Percentiles rank a stretch among this genome's conserved stretches.
These are phyloP conservation scores for Heliothis subflexa DNA, from an alignment of 1,140 invertebrate species.

Conservation along the genomic window DNA sequence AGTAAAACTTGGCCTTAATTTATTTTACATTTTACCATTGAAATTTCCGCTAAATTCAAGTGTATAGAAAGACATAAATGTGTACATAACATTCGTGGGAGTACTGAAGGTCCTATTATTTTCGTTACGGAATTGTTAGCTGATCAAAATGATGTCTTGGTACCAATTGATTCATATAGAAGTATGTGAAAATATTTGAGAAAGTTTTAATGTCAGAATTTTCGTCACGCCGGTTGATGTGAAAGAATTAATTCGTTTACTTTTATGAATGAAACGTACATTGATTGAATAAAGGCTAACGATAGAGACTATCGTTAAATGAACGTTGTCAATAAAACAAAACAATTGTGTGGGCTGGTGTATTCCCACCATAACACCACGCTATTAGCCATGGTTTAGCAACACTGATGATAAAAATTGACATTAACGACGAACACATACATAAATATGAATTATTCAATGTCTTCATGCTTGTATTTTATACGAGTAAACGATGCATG, in stretches of 20 bases:
- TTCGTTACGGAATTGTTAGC: conserved; percentile 29
- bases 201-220: conserved; percentile 41
- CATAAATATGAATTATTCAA: conserved; percentile 51
- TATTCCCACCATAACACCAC: conserved; percentile 52
- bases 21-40: background rate
- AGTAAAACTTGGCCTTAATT: conserved; percentile 5
- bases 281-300: conserved; percentile 43
- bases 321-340: conserved; percentile 49
- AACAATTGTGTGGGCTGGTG: conserved; percentile 12
- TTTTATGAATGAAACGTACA: conserved; percentile 43
- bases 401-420: conserved; percentile 57
- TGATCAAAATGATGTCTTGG: conserved; percentile 42
- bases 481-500: conserved; percentile 54
- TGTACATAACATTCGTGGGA: conserved; percentile 24
- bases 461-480: conserved; percentile 54
- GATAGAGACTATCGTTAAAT: conserved; percentile 36
- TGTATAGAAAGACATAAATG: conserved; percentile 24
- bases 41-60: background rate
- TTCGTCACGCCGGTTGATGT: conserved; percentile 36
- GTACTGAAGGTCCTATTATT: conserved; percentile 31
- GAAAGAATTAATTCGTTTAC: conserved; percentile 34
- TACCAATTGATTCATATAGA: conserved; percentile 44
- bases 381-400: conserved; percentile 55
- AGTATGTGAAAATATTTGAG: conserved; percentile 44
- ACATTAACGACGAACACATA: conserved; percentile 53